Evolutionary conservation across 2,113 vertebrate genomes (phyloP), one percentile per base, ranked within the genome.

Genomic region (Ifrita kowaldi): DNA sequence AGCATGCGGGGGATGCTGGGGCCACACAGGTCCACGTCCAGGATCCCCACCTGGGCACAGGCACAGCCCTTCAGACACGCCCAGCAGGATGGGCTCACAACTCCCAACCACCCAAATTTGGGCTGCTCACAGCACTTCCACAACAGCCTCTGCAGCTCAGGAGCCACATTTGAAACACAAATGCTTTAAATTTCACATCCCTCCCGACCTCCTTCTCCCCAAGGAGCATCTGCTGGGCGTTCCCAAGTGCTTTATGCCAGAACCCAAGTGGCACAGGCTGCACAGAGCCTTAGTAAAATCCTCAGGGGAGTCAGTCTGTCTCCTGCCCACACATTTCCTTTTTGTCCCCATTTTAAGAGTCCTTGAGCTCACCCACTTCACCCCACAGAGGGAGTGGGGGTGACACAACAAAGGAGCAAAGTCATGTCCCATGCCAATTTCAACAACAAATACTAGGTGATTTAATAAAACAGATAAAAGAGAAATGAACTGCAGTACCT

Each of bases 1-100:
- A 99, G 97, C 99, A 99, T 99, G 86, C 96, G 98, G 1, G 99
- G 99, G 53, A 99, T 99, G 95, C 99, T 99, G 84, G 99, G 99
- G 5, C 99, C 99, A 23, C 99, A 99, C 50, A 99, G 97, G 95
- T 99, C 99, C 70, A 99, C 98, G 0, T 99, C 99, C 55, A 99
- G 98, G 96, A 99, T 98, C 9, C 99, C 99, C 57, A 99, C 99
- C 99, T 99, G 96, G 2, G 68, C 5, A 79, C 1, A 62, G 35
- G 44, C 32, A 70, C n/a, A 63, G 33, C 46, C 32, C 35, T 30
- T 88, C 42, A 41, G 56, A 16, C 26, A 26, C 3, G 16, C 44
- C 15, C 55, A 30, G 77, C 79, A 41, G 6, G 33, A 49, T 1
- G 30, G 64, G 64, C 24, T n/a, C 47, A 30, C 37, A 42, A 9